Evolutionary conservation across 2,113 vertebrate species (phyloP).

Genomic region (Sphyrna mokarran): DNA sequence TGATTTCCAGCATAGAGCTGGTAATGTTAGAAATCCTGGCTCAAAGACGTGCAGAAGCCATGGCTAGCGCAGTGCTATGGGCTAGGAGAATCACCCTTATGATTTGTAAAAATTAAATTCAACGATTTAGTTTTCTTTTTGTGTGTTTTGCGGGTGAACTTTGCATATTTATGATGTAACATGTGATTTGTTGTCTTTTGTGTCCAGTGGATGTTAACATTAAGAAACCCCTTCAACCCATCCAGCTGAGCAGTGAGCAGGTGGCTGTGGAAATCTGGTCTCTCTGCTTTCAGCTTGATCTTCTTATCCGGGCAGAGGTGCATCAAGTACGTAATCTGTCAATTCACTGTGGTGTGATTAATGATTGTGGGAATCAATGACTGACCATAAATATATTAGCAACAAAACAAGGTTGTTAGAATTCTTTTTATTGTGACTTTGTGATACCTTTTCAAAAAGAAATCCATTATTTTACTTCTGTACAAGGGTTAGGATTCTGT

Average conservation of each 20-base stretch:
- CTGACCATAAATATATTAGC: neutral
- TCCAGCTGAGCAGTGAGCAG: conserved; percentile 62
- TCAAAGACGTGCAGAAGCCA: no score
- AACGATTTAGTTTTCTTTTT: neutral
- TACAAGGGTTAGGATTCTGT: neutral
- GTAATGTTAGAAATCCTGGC: no score
- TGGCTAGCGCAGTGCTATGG: no score
- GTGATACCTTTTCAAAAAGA: neutral
- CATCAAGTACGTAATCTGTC: conserved; percentile 52
- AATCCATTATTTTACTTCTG: neutral
- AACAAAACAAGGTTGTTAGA: neutral
- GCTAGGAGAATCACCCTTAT: no score
- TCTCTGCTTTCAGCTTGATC: conserved; percentile 65
- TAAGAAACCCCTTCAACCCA: conserved; percentile 60
- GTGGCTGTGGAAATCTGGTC: conserved; percentile 68
- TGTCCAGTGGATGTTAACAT: conserved; percentile 58
- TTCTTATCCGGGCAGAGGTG: conserved; percentile 66
- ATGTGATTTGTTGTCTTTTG: neutral
- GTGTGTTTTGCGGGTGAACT: neutral
- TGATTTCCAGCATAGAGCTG: no score
- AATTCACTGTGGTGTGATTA: neutral
- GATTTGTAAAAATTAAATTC: neutral
- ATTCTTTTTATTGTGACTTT: neutral
- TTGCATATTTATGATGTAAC: neutral
- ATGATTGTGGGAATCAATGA: neutral